These are phyloP conservation scores for Terrapene triunguis DNA, from an alignment of 2,113 vertebrate species.

Conservation along the genomic window DNA sequence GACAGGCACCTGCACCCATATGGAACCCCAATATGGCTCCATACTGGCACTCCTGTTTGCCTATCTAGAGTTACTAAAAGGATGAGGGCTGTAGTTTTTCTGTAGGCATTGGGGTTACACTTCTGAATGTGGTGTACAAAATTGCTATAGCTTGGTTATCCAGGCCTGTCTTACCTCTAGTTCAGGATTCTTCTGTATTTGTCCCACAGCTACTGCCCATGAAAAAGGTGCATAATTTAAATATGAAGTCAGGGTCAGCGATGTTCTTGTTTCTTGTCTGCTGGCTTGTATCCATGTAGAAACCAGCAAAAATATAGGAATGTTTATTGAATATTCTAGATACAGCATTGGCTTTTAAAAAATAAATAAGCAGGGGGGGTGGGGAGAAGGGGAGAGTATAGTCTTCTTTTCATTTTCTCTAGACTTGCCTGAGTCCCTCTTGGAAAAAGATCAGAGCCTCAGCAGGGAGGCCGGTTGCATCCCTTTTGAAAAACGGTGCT, in stretches of 20 bases:
- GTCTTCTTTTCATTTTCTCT: not conserved
- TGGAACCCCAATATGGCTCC: not conserved
- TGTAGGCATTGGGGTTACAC: no score
- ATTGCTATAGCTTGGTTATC: not conserved
- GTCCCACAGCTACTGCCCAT: not conserved
- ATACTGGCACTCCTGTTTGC: not conserved
- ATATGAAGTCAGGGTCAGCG: not conserved
- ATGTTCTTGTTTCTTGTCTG: not conserved
- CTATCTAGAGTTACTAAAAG: not conserved
- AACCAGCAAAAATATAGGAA: not conserved
- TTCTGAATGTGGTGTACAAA: not conserved
- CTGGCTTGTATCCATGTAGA: not conserved
- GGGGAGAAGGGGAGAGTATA: no score
- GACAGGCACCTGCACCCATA: not conserved
- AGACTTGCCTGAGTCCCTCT: not conserved
- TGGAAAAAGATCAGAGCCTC: not conserved
- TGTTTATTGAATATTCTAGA: not conserved
- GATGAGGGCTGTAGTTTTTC: not conserved
- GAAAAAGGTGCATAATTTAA: not conserved
- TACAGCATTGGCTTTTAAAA: not conserved
- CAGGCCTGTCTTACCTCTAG: not conserved
- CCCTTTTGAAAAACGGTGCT: not conserved
- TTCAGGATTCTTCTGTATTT: not conserved
- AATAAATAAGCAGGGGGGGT: not conserved
- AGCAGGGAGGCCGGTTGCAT: not conserved